Base-by-base conservation (phyloP, 2,888 invertebrate species). In the Trachelus troglodyta region DNA sequence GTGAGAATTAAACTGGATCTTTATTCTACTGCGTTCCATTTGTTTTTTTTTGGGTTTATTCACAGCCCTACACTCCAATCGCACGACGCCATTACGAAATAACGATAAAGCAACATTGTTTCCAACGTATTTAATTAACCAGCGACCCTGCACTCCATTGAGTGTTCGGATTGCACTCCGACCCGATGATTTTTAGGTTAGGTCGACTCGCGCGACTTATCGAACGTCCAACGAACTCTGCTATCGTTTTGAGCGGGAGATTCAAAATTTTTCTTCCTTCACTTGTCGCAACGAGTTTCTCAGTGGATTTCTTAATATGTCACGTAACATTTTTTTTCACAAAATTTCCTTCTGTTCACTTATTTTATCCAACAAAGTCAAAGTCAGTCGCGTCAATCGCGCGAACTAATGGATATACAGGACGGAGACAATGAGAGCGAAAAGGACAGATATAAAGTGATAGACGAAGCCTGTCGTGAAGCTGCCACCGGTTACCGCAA, bases 401-500 rank as follows among this genome's bases (percentile, higher is more conserved):
- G 6, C 15, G 56, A 56, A 23, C 23, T 56, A 23, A 56, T 23
- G 56, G 56, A 56, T 6, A 56, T 1, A 9, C 56, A 9, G 9
- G 56, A 56, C 4, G 4, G 15, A 6, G 1, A 6, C 4, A 15
- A 15, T 15, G 40, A 4, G 40, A 15, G 23, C 6, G 9, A 56
- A 6, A 15, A 40, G 15, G 4, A 56, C 56, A 56, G 56, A 40
- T 15, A 23, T 6, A 56, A 56, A 56, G 23, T 23, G 23, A 56
- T 56, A 23, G 23, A 56, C 23, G 23, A 56, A 56, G 23, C 23
- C 6, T 23, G 15, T 9, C 9, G 9, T 4, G 56, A 56, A 56
- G 56, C 56, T 56, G 56, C 56, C 6, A 56, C 23, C 23, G 56
- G 56, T 56, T 56, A 56, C 56, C 78, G 74, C 79, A 77, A 81